Evolutionary conservation across 2,113 vertebrate genomes (phyloP), one percentile per base, ranked within the genome.

Genomic region (Austrofundulus limnaeus): DNA sequence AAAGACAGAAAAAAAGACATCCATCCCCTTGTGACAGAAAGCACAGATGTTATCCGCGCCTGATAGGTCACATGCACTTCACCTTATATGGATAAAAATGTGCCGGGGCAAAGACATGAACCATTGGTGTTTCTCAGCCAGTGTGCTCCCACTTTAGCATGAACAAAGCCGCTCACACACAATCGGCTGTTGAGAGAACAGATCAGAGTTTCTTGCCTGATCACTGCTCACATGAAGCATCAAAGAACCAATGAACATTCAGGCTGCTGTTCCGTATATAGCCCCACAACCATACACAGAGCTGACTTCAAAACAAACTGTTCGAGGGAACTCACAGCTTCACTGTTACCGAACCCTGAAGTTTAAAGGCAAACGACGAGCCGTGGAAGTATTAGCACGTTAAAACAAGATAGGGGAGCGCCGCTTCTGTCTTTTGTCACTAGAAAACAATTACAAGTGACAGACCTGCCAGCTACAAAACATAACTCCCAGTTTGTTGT

Each of bases 1-100:
- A 77, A 25, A 82, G 72, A 84, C 77, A 80, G 53, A 62, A 21
- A 69, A 21, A 69, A 50, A 56, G 46, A 66, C 77, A 86, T 82
- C 89, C 77, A 86, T 92, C 75, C 69, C 90, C 41, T 83, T 88
- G 86, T 80, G 91, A 92, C 92, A 94, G 86, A 75, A 90, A 91
- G 82, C 91, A 86, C 78, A 92, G 89, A 91, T 89, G 82, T 80
- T 89, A 85, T 65, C 85, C 85, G 42, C 48, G 75, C 77, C 72
- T 86, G 81, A 90, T 80, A 88, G 90, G 85, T 88, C 79, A 86
- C 72, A 88, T 82, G 82, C 81, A 75, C 75, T 63, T 78, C 75
- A 87, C 93, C 92, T 92, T 94, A 93, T 92, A 90, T 90, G 92
- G 93, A 86, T 83, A 94, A 90, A 91, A 93, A 91, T 87, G 80